phyloP scores from a whole-genome alignment of 30 jellyfish, hydroid and myxozoan species.

The Phacellophora camtschatica region DNA sequence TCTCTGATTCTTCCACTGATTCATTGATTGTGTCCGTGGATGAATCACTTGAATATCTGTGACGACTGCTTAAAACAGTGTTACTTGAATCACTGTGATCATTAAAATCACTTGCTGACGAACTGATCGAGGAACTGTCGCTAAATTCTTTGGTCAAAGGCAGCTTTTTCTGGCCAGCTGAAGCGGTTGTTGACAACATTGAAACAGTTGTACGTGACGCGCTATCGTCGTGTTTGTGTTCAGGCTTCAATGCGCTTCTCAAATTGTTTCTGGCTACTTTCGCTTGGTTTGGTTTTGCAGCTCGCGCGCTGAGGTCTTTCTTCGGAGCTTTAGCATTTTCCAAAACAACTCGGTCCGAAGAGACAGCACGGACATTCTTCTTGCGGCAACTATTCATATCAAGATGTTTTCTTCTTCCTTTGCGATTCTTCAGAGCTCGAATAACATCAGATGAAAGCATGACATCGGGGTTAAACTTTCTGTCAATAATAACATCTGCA shows the following conservation, averaged over 20 bases:
- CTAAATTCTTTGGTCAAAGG: background rate
- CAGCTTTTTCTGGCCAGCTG: background rate
- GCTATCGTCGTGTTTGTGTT: constrained; percentile 6
- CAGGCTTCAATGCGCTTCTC: background rate
- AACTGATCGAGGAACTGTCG: constrained; percentile 8
- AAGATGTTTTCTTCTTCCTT: background rate
- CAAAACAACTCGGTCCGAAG: background rate
- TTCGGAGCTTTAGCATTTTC: background rate
- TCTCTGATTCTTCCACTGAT: constrained; percentile 30
- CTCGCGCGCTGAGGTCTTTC: background rate
- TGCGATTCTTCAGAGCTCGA: background rate
- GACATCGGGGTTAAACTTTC: constrained; percentile 4
- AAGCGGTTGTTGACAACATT: background rate
- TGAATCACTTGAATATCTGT: constrained; percentile 5
- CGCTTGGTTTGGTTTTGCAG: background rate
- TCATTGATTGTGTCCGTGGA: constrained; percentile 53
- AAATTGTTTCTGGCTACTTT: background rate
- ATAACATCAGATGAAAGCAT: background rate
- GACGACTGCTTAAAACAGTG: constrained; percentile 6
- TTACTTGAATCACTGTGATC: constrained; percentile 28
- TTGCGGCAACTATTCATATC: background rate
- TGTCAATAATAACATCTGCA: background rate
- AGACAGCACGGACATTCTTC: background rate
- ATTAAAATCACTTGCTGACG: constrained; percentile 30
- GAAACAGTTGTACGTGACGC: constrained; percentile 55